Evolutionary conservation across 2,797 vertebrate species (phyloP), one percentile per base, ranked within the genome.

Genomic region (Microctenopoma lineatum): DNA sequence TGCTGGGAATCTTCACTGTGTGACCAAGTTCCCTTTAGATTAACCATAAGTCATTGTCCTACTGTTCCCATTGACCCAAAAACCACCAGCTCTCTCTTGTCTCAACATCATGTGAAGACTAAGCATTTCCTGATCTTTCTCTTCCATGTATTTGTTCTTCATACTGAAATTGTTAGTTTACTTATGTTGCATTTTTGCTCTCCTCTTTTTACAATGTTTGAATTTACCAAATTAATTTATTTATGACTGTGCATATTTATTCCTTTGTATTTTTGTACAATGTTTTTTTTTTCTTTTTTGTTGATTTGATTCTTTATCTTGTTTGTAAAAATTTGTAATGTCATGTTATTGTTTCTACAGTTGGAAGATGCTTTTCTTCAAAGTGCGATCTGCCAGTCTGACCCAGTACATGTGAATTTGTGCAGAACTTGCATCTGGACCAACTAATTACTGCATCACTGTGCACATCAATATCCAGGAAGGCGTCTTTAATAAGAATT

Each of bases 151-250:
- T 74, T 61, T 80, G 68, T 76, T 80, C 47, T 74, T 65, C 78
- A 76, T 82, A 77, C 63, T 84, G 81, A 86, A 79, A 84, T 55
- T 83, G 66, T 81, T 79, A 74, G 88, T 91, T 88, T 87, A 87
- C 85, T 78, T 56, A 34, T 81, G 46, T 75, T 85, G 72, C 32
- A 66, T 78, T 66, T 69, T 81, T 58, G 50, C 80, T 83, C 63
- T 77, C 32, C 52, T 84, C 66, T 85, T 87, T 89, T 75, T 75
- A 80, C 76, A 76, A 84, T 84, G 80, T 90, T 83, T 88, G 80
- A 86, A 90, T 89, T 92, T 89, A 92, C 91, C 92, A 92, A 92
- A 91, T 90, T 79, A 3, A 92, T 91, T 91, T 92, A 92, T 93
- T 94, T 89, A 91, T 91, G 84, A 90, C 46, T 13, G 73, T 90